Base-by-base conservation (phyloP, 2,888 invertebrate genomes). In the Meganola albula region DNA sequence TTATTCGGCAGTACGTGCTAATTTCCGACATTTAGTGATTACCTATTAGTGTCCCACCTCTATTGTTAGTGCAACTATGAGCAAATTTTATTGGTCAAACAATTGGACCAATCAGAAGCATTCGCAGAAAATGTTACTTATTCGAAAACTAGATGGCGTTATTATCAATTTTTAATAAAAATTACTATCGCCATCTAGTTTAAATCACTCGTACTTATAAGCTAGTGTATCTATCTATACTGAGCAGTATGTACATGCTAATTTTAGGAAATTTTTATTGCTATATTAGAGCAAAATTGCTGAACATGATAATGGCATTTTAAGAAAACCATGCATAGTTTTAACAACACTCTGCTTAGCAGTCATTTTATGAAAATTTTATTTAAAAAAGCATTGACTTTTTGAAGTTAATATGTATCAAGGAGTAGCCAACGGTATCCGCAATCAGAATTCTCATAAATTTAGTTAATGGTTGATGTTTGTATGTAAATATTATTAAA, bases 61-160 rank as follows among this genome's bases (percentile, higher is more conserved):
- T 79, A 53, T 52, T 50, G 53, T 62, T 66, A 58, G 78, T 80
- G 80, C 77, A 68, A 48, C 76, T 80, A 79, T 78, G 80, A 82
- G 80, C 78, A 74, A 76, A 65, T 69, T 63, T 69, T 63, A 58
- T 54, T 71, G 70, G 73, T 67, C 63, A 60, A n/a, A 65, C 59
- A 63, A 60, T 68, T 74, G 69, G 76, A 78, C 77, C 82, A 63
- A 68, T 55, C 59, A 58, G 53, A 73, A 69, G 68, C 71, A 51
- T 68, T 57, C 63, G 63, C 58, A 58, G 53, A 53, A 58, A 52
- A 49, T 53, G 53, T 46, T 45, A 45, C 47, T 51, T 45, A 48
- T 43, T 44, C 36, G 41, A 40, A 47, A 40, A 44, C 41, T 58
- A 47, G 40, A 52, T 40, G 46, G 42, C 56, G 38, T 34, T 38